phyloP scores from a whole-genome alignment of 23 tunicate genomes.

The Styela clava region DNA sequence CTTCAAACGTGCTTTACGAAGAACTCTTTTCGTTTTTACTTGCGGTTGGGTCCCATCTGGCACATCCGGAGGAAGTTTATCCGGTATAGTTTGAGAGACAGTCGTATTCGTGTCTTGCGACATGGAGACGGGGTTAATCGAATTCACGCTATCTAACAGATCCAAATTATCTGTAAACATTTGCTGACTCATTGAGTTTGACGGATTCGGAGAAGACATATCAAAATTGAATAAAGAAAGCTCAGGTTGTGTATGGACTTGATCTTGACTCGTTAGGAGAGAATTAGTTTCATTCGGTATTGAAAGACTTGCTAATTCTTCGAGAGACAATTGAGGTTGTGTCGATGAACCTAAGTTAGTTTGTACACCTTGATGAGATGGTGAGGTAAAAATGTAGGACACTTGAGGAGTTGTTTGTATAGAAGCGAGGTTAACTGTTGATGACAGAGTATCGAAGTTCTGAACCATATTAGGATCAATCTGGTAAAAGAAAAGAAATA shows the following conservation, averaged over 20 bases:
- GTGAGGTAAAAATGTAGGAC: not conserved
- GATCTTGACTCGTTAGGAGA: not conserved
- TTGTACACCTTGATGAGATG: not conserved
- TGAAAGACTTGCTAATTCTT: constrained; percentile 3
- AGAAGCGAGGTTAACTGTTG: not conserved
- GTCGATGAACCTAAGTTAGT: not conserved
- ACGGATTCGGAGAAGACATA: not conserved
- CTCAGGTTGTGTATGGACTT: not conserved
- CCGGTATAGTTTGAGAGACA: not conserved
- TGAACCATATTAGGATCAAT: constrained; percentile 63
- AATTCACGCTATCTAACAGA: too few relatives aligned
- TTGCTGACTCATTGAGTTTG: not conserved
- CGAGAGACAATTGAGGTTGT: not conserved
- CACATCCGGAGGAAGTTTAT: too few relatives aligned
- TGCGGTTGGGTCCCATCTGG: too few relatives aligned
- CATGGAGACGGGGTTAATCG: too few relatives aligned
- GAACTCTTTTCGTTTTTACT: not conserved
- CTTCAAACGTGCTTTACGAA: not conserved
- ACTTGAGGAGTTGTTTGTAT: not conserved
- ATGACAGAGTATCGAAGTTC: constrained; percentile 26
- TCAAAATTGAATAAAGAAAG: constrained; percentile 8
- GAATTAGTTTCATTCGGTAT: not conserved
- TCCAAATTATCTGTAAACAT: not conserved
- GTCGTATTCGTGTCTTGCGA: not conserved
- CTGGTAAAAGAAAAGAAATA: constrained; percentile 26